Evolutionary conservation across 2,113 vertebrate genomes (phyloP).

Genomic region (Ictidomys tridecemlineatus): DNA sequence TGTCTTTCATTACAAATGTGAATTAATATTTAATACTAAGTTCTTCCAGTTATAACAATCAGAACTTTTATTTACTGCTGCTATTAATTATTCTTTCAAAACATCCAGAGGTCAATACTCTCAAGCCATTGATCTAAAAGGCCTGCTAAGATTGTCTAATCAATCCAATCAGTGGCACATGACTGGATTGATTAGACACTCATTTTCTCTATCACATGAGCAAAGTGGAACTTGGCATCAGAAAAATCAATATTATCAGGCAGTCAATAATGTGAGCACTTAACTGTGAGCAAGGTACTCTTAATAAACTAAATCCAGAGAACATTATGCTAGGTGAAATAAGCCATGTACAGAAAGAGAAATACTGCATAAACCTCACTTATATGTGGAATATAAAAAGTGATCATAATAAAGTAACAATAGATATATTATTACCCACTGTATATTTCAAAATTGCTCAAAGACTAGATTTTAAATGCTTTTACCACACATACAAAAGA

Average conservation of each 20-base stretch:
- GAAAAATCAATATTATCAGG: not conserved
- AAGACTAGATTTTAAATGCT: not conserved
- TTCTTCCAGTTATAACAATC: not conserved
- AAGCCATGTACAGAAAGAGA: not conserved
- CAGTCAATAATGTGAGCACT: not conserved
- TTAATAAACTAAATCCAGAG: not conserved
- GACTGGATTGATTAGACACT: no score
- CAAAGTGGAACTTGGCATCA: constrained; percentile 24
- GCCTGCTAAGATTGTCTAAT: constrained; percentile 1
- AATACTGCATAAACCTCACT: not conserved
- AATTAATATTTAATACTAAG: constrained; percentile 15
- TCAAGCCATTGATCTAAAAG: not conserved
- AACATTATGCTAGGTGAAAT: not conserved
- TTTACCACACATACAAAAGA: not conserved
- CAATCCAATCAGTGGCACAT: not conserved
- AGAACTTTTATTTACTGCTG: constrained; percentile 2
- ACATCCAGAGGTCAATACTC: not conserved
- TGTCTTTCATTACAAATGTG: constrained; percentile 44
- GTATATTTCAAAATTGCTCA: not conserved
- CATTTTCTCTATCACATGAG: not conserved
- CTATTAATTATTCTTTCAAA: constrained; percentile 45
- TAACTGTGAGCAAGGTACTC: not conserved
- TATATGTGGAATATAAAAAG: not conserved
- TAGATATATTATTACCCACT: not conserved
- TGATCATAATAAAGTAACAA: not conserved